A percentile compares a stretch with the other conserved stretches of the same genome.
Evolutionary conservation across 2,888 invertebrate species (phyloP).

Genomic region (Sphecodes monilicornis): DNA sequence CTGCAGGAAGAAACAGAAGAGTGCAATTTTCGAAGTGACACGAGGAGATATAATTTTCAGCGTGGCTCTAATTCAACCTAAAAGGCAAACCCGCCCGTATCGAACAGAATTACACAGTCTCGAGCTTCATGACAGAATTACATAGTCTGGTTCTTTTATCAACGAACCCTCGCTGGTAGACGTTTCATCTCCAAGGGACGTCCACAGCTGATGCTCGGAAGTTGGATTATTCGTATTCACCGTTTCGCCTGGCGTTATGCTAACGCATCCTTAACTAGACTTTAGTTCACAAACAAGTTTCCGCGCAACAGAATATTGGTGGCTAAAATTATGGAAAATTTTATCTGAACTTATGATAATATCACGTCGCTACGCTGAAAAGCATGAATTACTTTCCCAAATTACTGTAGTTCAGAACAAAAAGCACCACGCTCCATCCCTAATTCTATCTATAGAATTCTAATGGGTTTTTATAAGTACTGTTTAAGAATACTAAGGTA

Average conservation of each 20-base stretch:
- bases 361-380: not conserved
- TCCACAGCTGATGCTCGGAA: slow-evolving; percentile 32
- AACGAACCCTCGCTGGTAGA: not conserved
- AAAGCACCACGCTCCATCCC: not conserved
- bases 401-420: not conserved
- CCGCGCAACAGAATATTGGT: not conserved
- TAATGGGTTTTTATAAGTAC: not conserved
- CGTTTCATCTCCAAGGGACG: slow-evolving; percentile 4
- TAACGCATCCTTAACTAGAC: slow-evolving; percentile 35
- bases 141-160: not conserved
- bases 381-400: not conserved
- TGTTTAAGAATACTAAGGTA: not conserved
- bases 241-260: slow-evolving; percentile 4
- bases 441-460: not conserved
- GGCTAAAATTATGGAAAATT: not conserved
- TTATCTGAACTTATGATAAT: not conserved
- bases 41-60: not conserved
- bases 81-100: not conserved
- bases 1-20: too few relatives aligned
- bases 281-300: slow-evolving; percentile 8
- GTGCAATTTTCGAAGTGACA: not conserved
- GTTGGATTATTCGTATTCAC: slow-evolving; percentile 35
- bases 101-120: slow-evolving; percentile 18
- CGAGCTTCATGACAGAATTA: slow-evolving; percentile 20
- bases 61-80: slow-evolving; percentile 17